phyloP scores from a whole-genome alignment of 2,888 invertebrate genomes.

The Elmis aenea region DNA sequence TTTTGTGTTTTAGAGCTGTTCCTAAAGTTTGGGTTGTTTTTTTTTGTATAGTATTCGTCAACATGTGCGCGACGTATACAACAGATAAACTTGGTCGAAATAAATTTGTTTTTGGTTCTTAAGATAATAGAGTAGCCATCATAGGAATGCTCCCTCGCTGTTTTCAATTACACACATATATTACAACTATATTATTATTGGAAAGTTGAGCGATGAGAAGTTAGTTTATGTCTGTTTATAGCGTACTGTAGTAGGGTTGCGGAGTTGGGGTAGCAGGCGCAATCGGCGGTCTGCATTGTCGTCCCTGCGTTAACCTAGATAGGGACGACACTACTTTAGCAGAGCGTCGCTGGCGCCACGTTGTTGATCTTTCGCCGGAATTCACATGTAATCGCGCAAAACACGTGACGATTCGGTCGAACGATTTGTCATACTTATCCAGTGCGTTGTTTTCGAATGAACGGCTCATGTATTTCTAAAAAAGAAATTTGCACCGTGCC shows the following conservation, averaged over 20 bases:
- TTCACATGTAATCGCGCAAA: too few relatives aligned
- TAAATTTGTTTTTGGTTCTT: background rate
- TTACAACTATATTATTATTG: conserved; percentile 45
- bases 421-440: too few relatives aligned
- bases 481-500: background rate
- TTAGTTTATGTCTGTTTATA: conserved; percentile 48
- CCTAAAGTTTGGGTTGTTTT: too few relatives aligned
- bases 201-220: conserved; percentile 46
- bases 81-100: too few relatives aligned
- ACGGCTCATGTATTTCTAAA: too few relatives aligned
- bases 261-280: conserved; percentile 33
- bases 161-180: conserved; percentile 44
- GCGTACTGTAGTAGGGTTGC: conserved; percentile 46
- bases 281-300: conserved; percentile 41
- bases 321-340: conserved; percentile 44
- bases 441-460: too few relatives aligned
- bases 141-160: conserved; percentile 43
- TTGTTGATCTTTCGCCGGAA: conserved; percentile 28
- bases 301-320: conserved; percentile 31
- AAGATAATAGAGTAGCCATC: conserved; percentile 31
- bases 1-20: too few relatives aligned
- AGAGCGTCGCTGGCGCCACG: conserved; percentile 35
- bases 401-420: background rate
- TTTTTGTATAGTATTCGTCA: too few relatives aligned
- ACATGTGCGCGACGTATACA: too few relatives aligned